Conservation (phyloP, 1,140 invertebrate genomes). For the Plectus sambesii region DNA sequence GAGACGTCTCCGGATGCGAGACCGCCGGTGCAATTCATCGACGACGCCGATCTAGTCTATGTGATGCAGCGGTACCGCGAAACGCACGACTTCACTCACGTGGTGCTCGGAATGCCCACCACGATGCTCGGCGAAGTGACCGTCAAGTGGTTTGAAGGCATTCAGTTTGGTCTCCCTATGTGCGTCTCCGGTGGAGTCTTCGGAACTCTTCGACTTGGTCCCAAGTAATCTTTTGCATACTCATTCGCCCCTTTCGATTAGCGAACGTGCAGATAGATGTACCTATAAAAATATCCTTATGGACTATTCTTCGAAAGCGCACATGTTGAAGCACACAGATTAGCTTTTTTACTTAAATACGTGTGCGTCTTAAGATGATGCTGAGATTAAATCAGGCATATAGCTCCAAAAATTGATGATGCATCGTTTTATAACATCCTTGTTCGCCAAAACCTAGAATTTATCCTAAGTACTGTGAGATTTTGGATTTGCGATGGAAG, state of each 20-base stretch:
- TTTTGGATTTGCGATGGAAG: not conserved
- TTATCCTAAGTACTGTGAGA: conserved; percentile 12
- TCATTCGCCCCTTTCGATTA: too few species aligned
- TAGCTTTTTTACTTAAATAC: too few species aligned
- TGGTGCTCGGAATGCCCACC: conserved; percentile 78
- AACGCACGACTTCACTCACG: conserved; percentile 85
- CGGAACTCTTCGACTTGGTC: conserved; percentile 62
- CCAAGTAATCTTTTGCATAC: conserved; percentile 18
- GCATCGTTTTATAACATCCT: too few species aligned
- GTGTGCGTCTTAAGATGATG: too few species aligned
- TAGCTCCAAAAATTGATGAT: too few species aligned
- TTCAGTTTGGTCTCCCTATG: conserved; percentile 80
- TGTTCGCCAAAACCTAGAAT: too few species aligned
- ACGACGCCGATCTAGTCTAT: conserved; percentile 79
- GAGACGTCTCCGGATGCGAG: conserved; percentile 50
- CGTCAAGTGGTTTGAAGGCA: conserved; percentile 91
- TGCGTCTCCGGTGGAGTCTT: conserved; percentile 72
- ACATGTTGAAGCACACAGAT: too few species aligned
- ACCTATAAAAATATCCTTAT: too few species aligned
- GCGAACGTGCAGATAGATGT: too few species aligned
- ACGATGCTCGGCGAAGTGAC: conserved; percentile 88
- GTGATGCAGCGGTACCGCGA: conserved; percentile 93
- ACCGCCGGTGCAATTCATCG: conserved; percentile 72
- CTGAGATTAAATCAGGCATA: too few species aligned
- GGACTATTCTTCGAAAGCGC: too few species aligned